Evolutionary conservation across 1,140 invertebrate species (phyloP), one percentile per base, ranked within the genome.

Genomic region (Bombus impatiens): DNA sequence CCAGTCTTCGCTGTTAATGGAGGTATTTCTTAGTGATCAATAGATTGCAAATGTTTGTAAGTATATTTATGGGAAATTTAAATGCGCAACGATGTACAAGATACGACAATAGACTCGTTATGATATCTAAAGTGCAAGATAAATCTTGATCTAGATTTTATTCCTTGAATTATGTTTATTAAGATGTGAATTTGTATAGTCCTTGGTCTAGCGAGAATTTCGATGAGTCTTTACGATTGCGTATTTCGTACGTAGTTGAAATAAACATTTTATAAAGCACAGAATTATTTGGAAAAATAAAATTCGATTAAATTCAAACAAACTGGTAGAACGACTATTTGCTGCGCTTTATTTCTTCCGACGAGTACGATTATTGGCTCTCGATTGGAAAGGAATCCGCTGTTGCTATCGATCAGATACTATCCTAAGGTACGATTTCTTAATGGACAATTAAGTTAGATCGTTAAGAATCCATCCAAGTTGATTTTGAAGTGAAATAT

Each of bases 221-320:
- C 28, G 2, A n/a, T 13, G 59, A 28, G 12, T 28, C 3, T 62
- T 4, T 62, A 10, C 28, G 0, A 28, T 62, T 8, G 28, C 3
- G 57, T 12, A 28, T 28, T 59, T 28, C 18, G 1, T 59, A 25
- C 5, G 25, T 28, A 40, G 1, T 28, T 28, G 10, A 28, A 40
- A 28, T 25, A 25, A 28, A 15, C 12, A 28, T 75, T 15, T 25
- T 22, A 53, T 13, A 8, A 37, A 22, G 25, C 1, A n/a, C 8
- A 10, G 35, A 28, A 28, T 70, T 42, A 57, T 78, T 77, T 78
- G 62, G 62, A 28, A 68, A 68, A 8, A 18, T 15, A n/a, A 28
- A 65, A 25, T 28, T 42, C 22, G 25, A 82, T 78, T 78, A 78
- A 84, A 78, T 78, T 84, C 75, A 18, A 57, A 18, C 8, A 47